Conservation (phyloP, 2,113 vertebrate species). For the Symphodus melops region DNA sequence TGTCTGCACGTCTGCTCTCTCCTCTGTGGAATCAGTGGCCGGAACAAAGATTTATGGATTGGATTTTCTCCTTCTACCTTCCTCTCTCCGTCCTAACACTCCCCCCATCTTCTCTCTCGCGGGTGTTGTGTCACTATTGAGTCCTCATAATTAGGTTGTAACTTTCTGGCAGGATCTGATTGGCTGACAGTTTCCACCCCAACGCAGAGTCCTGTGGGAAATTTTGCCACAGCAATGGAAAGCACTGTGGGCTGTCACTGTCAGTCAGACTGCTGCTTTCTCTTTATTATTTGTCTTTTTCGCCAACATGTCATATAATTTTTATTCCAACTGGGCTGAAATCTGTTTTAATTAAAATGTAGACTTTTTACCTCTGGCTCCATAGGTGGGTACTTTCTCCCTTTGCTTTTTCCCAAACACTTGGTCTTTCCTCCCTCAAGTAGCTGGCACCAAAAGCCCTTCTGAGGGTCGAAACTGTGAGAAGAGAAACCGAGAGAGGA, state of each 20-base stretch:
- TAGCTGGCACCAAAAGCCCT: constrained; percentile 98
- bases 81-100: constrained; percentile 27
- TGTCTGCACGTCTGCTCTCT: constrained; percentile 31
- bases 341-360: constrained; percentile 14
- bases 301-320: constrained; percentile 20
- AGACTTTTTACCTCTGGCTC: constrained; percentile 86
- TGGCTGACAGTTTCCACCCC: constrained; percentile 63
- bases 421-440: constrained; percentile 96
- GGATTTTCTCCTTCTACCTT: constrained; percentile 48
- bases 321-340: background rate
- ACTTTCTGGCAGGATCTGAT: constrained; percentile 59
- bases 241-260: constrained; percentile 41
- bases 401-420: constrained; percentile 97
- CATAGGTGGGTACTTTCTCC: constrained; percentile 95
- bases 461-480: constrained; percentile 95
- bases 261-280: constrained; percentile 30
- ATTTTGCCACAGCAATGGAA: constrained; percentile 33
- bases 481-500: constrained; percentile 28
- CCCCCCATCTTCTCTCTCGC: constrained; percentile 5
- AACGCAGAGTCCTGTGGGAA: constrained; percentile 50
- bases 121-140: constrained; percentile 63
- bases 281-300: constrained; percentile 14
- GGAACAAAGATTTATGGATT: constrained; percentile 70
- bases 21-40: constrained; percentile 48
- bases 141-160: constrained; percentile 70